Percentiles rank a stretch among this genome's conserved stretches.
Evolutionary conservation across 2,797 vertebrate species (phyloP).

Genomic region (Vipera latastei): DNA sequence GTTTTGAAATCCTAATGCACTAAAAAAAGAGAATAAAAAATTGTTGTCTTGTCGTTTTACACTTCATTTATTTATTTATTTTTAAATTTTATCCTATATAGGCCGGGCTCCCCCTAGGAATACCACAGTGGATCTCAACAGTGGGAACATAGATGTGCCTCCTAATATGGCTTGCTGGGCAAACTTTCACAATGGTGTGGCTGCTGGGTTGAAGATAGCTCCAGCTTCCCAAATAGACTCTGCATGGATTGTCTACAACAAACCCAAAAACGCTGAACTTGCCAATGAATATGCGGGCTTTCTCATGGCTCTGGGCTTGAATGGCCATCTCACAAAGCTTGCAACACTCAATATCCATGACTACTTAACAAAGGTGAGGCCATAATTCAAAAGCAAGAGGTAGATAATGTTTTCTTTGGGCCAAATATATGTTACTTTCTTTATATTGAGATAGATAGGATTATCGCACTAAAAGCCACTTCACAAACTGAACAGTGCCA

Average conservation of each 20-base stretch:
- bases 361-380: slow-evolving; percentile 92
- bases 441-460: background rate
- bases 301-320: slow-evolving; percentile 96
- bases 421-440: background rate
- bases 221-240: slow-evolving; percentile 96
- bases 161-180: slow-evolving; percentile 98
- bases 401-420: background rate
- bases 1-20: background rate
- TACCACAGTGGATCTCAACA: slow-evolving; percentile 93
- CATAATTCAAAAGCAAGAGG: background rate
- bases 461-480: background rate
- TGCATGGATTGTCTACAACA: slow-evolving; percentile 98
- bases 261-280: slow-evolving; percentile 91
- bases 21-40: background rate
- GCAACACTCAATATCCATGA: slow-evolving; percentile 96
- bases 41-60: background rate
- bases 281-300: slow-evolving; percentile 98
- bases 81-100: slow-evolving; percentile 52
- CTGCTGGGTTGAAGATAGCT: slow-evolving; percentile 93
- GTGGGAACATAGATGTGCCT: slow-evolving; percentile 95
- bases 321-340: slow-evolving; percentile 94
- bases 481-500: background rate
- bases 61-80: background rate
- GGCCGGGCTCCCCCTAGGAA: slow-evolving; percentile 94
- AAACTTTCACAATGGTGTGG: slow-evolving; percentile 96